Evolutionary conservation across 2,797 vertebrate species (phyloP), one percentile per base, ranked within the genome.

Genomic region (Naso thynnoides): DNA sequence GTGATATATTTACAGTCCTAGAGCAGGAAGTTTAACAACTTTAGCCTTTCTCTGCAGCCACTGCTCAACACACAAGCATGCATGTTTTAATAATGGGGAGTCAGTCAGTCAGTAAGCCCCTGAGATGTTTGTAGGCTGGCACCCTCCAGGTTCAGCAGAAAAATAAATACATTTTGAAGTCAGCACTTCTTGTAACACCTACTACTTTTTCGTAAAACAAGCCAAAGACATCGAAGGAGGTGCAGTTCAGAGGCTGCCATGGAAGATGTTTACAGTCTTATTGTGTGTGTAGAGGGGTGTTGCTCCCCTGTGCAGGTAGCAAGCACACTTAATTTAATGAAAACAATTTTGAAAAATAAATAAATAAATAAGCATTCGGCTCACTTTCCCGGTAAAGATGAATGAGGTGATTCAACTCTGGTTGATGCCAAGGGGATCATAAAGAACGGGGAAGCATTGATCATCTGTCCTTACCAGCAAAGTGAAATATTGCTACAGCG

Each of bases 391-490:
- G 48, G 42, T 79, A 48, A 88, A 83, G 77, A 88, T 83, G 57
- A 79, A 90, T 86, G 78, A 79, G 76, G 78, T 61, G 64, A 69
- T 72, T 86, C 50, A 65, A 66, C 58, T 67, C 58, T 31, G 47
- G 69, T 66, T 15, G 52, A 79, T 73, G 66, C 81, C 75, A 85
- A 70, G 33, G 50, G 78, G 76, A 86, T 86, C 73, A 84, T 79
- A 88, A 85, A 89, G 68, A 86, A 86, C 48, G 65, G 63, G 39
- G 64, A 7, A 50, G 24, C 86, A 92, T 90, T 80, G 85, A 93
- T 86, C 78, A 77, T 60, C 66, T 84, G 44, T 44, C 75, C 50
- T 78, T 47, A 57, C 70, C 57, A 77, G 44, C 47, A 73, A 63
- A 78, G 62, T 87, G 21, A 87, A 73, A 82, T 83, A 81, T 71